phyloP scores from a whole-genome alignment of 2,797 vertebrate species.

The Scolopax rusticola region DNA sequence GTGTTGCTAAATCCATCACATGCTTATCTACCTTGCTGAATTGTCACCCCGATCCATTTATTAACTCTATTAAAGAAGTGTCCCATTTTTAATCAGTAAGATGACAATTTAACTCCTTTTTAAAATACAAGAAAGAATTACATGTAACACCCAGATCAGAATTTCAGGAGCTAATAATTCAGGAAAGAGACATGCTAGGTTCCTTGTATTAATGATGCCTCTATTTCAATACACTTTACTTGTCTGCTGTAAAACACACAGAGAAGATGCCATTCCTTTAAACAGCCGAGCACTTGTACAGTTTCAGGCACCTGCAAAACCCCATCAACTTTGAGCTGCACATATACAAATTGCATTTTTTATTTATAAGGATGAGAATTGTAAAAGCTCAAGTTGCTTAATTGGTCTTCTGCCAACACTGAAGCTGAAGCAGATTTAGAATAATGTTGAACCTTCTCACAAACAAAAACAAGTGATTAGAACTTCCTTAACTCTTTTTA shows the following conservation, averaged over 20 bases:
- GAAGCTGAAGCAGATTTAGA: background rate
- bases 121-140: background rate
- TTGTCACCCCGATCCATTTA: background rate
- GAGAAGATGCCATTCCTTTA: background rate
- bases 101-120: background rate
- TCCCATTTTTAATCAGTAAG: background rate
- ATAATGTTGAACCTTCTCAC: background rate
- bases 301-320: background rate
- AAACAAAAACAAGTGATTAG: background rate
- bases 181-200: background rate
- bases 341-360: background rate
- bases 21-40: constrained; percentile 26
- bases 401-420: background rate
- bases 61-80: background rate
- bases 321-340: background rate
- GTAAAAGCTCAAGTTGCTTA: background rate
- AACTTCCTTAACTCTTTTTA: background rate
- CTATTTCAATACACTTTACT: background rate
- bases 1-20: background rate
- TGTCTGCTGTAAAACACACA: background rate
- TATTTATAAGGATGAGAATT: background rate
- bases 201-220: background rate
- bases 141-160: background rate
- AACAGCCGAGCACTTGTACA: background rate
- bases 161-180: background rate